phyloP scores from a whole-genome alignment of 2,113 vertebrate species.

The Polypterus bichir region DNA sequence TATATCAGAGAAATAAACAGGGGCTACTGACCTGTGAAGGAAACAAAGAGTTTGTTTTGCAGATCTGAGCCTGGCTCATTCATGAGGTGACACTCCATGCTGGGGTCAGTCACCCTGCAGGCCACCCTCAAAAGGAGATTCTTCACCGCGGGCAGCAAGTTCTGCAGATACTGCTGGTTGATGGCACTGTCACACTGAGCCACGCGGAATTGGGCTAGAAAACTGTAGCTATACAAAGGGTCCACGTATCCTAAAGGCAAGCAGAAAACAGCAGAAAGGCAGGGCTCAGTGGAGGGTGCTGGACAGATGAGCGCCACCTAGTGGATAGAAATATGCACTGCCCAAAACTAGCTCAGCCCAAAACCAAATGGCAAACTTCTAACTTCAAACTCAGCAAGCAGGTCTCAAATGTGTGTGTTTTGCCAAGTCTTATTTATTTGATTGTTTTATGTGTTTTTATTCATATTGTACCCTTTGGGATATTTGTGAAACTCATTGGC shows the following conservation, averaged over 20 bases:
- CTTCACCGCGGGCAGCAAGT: neutral
- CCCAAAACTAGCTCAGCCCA: neutral
- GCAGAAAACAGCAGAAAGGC: neutral
- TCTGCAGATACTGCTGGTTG: neutral
- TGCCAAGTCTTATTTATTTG: neutral
- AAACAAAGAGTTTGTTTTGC: neutral
- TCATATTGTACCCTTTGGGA: neutral
- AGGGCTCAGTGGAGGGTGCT: neutral
- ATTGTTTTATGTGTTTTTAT: neutral
- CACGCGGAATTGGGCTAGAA: neutral
- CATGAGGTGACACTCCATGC: neutral
- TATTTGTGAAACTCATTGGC: neutral
- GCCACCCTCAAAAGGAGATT: neutral
- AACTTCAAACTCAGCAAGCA: neutral
- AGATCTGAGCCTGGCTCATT: neutral
- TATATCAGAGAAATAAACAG: neutral
- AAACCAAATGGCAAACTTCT: neutral
- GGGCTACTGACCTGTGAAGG: neutral
- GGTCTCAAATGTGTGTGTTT: neutral
- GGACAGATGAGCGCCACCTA: neutral
- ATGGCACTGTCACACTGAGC: neutral
- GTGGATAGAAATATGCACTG: neutral
- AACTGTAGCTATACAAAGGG: neutral
- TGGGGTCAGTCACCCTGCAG: neutral
- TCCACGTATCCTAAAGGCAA: neutral